Percentiles rank a stretch among this genome's conserved stretches.
Conservation (phyloP, 2,888 invertebrate genomes). For the Tipula vernalis region DNA sequence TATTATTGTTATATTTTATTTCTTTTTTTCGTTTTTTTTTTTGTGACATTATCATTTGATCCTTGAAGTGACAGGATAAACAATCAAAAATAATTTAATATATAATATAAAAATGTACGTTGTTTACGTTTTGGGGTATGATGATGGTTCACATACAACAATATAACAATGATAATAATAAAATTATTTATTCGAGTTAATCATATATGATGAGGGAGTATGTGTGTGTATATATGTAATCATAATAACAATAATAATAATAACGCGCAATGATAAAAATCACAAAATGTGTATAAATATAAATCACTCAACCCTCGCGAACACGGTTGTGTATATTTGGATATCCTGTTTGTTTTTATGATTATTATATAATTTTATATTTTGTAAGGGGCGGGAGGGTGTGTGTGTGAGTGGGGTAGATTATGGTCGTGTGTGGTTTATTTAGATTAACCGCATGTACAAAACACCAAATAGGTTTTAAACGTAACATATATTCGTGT, state of each 20-base stretch:
- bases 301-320: not conserved
- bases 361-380: not conserved
- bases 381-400: not conserved
- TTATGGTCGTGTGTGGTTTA: not conserved
- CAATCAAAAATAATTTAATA: not conserved
- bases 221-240: not conserved
- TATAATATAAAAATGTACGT: not conserved
- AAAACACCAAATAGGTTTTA: not conserved
- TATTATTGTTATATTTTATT: not conserved
- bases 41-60: not conserved
- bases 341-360: not conserved
- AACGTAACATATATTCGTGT: not conserved
- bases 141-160: not conserved
- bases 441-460: not conserved
- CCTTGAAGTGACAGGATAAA: not conserved
- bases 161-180: not conserved
- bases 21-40: not conserved
- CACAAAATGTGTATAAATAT: not conserved
- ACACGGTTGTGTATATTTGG: not conserved
- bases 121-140: not conserved
- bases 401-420: not conserved
- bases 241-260: not conserved
- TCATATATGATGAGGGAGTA: not conserved
- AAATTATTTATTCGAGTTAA: not conserved
- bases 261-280: not conserved